phyloP scores from a whole-genome alignment of 2,888 invertebrate species.

The Cyrtodaria siliqua region DNA sequence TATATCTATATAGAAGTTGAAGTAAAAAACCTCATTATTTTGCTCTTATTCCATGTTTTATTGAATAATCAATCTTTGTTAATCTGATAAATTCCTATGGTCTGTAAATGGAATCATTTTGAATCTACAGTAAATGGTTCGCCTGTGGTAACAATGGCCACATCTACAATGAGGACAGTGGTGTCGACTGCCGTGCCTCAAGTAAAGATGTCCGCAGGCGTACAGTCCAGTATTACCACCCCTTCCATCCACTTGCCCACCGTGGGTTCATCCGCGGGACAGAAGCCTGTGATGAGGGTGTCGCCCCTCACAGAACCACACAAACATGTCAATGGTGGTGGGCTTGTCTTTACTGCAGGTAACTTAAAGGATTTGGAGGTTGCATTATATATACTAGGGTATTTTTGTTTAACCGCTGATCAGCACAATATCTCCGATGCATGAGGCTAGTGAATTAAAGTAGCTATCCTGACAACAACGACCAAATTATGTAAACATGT shows the following conservation, averaged over 20 bases:
- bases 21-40: no score
- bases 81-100: no score
- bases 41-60: no score
- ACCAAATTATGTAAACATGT: no score
- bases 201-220: conserved; percentile 69
- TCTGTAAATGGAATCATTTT: no score
- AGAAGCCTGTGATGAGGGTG: conserved; percentile 82
- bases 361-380: not conserved
- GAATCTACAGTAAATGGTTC: conserved; percentile 71
- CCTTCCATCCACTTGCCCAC: conserved; percentile 65
- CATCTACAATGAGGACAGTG: conserved; percentile 44
- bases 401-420: not conserved
- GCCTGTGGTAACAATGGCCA: conserved; percentile 66
- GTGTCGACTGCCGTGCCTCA: conserved; percentile 66
- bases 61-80: no score
- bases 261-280: conserved; percentile 34
- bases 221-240: conserved; percentile 53
- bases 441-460: no score
- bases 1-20: no score
- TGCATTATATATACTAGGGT: not conserved
- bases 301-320: conserved; percentile 77
- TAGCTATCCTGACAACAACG: no score
- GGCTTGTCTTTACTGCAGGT: conserved; percentile 50
- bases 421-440: no score
- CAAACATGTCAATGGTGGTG: conserved; percentile 17